Percentiles rank a stretch among this genome's conserved stretches.
Evolutionary conservation across 2,888 invertebrate species (phyloP).

Genomic region (Synergus umbraculus): DNA sequence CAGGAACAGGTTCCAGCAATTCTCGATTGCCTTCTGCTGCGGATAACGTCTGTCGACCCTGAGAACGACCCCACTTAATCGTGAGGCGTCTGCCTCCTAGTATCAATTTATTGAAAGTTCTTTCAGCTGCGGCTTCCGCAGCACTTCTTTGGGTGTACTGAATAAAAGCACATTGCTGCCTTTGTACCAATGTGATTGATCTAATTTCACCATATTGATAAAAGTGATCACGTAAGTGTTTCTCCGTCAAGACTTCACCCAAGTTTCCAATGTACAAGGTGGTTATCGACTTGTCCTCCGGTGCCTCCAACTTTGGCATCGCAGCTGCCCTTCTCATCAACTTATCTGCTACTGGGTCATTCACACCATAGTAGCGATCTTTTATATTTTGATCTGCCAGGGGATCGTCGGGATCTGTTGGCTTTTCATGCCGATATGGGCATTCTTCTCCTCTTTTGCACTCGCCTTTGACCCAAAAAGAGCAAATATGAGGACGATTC

Average conservation of each 20-base stretch:
- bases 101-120: constrained; percentile 95
- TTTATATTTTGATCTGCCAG: constrained; percentile 97
- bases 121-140: constrained; percentile 96
- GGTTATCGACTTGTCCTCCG: constrained; percentile 97
- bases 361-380: constrained; percentile 95
- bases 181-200: constrained; percentile 92
- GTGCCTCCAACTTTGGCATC: constrained; percentile 96
- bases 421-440: constrained; percentile 97
- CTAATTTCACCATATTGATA: constrained; percentile 99
- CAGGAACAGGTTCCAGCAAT: constrained; percentile 86
- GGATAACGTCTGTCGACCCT: constrained; percentile 83
- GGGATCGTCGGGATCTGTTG: constrained; percentile 98
- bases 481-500: constrained; percentile 96
- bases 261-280: constrained; percentile 98
- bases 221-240: constrained; percentile 96
- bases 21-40: constrained; percentile 79
- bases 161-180: constrained; percentile 98
- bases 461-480: constrained; percentile 99
- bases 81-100: constrained; percentile 92
- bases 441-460: constrained; percentile 97
- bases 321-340: constrained; percentile 92
- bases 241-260: constrained; percentile 92
- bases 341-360: constrained; percentile 98
- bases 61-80: constrained; percentile 99
- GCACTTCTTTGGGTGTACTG: constrained; percentile 95